Base-by-base conservation (phyloP, 2,888 invertebrate species). In the Drosophila kambysellisi region DNA sequence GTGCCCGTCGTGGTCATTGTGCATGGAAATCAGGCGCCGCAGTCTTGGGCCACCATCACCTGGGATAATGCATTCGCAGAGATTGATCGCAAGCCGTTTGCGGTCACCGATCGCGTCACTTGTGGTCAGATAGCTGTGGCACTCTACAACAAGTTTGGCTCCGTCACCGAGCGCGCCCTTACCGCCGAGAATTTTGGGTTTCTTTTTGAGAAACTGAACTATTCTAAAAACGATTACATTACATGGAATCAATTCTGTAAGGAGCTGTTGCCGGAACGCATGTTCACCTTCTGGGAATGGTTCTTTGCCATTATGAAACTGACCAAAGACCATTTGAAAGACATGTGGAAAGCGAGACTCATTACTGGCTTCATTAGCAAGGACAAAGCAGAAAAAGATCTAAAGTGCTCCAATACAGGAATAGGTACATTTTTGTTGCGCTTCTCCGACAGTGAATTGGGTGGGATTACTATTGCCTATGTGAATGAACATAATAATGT, bases 281-380 rank as follows among this genome's bases (percentile, higher is more conserved):
- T 96, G 91, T 99, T 99, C 93, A 99, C 99, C 0, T 99, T 99
- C 94, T 99, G 99, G 99, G 99, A 99, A 94, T 99, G 99, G 99
- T 99, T 99, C 94, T 99, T 98, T 94, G 98, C 98, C 76, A 98
- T 99, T 2, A 98, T 99, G 95, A 99, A 99, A 93, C 95, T 99
- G 64, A 99, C 99, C 32, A 95, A 98, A 90, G 99, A 99, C 92
- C 98, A 99, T 93, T 94, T 99, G 79, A 94, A 97, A 76, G 96
- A 96, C 29, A 96, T 97, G 51, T 99, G 99, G 99, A 96, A 96
- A 74, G 98, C 98, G 87, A 96, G 97, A 32, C 93, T 96, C 60
- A 97, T 97, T 91, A 95, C 96, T 94, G 99, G 99, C 30, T 99
- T 99, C 94, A 96, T 99, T n/a, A 96, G 98, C 84, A 98, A 99